Evolutionary conservation across 2,888 invertebrate species (phyloP).

Genomic region (Osmoderma eremita): DNA sequence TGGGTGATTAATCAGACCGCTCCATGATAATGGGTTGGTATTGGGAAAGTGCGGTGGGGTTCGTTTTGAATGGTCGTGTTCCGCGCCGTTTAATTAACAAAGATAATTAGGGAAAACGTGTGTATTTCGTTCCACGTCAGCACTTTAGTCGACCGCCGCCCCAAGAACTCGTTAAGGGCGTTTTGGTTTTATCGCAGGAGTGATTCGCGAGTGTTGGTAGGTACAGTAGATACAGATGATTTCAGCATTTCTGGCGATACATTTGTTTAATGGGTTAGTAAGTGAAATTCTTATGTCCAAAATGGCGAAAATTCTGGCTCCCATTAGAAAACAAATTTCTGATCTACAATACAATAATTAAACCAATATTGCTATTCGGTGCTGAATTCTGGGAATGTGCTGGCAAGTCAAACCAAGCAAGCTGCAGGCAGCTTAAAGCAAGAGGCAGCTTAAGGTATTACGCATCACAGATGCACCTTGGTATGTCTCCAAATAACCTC

Average conservation of each 20-base stretch:
- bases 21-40: slow-evolving; percentile 24
- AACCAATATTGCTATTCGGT: too few species aligned
- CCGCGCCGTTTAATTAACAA: slow-evolving; percentile 47
- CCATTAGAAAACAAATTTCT: too few species aligned
- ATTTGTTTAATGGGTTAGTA: slow-evolving; percentile 9
- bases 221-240: not conserved
- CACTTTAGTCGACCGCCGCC: not conserved
- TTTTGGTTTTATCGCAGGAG: not conserved
- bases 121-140: slow-evolving; percentile 25
- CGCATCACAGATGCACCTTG: too few species aligned
- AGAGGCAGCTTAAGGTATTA: too few species aligned
- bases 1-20: slow-evolving; percentile 39
- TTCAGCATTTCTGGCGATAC: too few species aligned
- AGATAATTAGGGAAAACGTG: slow-evolving; percentile 48
- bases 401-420: too few species aligned
- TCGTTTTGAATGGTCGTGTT: slow-evolving; percentile 34
- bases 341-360: too few species aligned
- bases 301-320: too few species aligned
- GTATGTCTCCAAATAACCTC: too few species aligned
- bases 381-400: too few species aligned
- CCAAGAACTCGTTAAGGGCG: not conserved
- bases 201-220: not conserved
- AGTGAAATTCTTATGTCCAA: not conserved
- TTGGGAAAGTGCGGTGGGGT: slow-evolving; percentile 20
- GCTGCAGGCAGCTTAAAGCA: too few species aligned